A percentile compares a stretch with the other conserved stretches of the same genome.
Evolutionary conservation across 1,140 invertebrate species (phyloP).

Genomic region (Drosophila parabipectinata): DNA sequence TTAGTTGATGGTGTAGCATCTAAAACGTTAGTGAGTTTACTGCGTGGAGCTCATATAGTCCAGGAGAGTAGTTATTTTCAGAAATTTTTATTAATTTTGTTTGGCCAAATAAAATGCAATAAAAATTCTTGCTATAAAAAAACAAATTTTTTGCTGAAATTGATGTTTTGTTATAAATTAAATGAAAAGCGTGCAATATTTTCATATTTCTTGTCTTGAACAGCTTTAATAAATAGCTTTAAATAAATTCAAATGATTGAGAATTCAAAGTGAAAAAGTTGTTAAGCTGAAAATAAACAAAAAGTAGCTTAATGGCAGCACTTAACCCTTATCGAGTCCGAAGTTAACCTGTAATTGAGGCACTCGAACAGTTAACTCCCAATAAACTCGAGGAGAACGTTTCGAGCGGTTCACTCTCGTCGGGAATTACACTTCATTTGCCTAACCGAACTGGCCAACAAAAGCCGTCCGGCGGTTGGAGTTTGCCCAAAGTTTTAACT

Average conservation of each 20-base stretch:
- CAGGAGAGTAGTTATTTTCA: background rate
- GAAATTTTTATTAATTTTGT: background rate
- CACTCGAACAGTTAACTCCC: constrained; percentile 48
- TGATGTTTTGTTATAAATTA: too few relatives aligned
- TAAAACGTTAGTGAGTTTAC: background rate
- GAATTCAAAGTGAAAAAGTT: constrained; percentile 3
- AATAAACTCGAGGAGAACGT: constrained; percentile 37
- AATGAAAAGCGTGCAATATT: too few relatives aligned
- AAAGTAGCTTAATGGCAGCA: constrained; percentile 14
- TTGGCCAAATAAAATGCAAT: background rate
- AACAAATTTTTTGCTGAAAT: too few relatives aligned
- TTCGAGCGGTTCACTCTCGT: constrained; percentile 19
- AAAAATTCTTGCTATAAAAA: background rate
- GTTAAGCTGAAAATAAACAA: constrained; percentile 25
- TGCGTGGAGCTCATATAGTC: background rate
- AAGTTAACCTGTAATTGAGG: constrained; percentile 47
- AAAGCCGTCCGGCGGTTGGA: constrained; percentile 20
- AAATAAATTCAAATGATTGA: background rate
- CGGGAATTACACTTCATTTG: constrained; percentile 66
- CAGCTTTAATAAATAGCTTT: too few relatives aligned
- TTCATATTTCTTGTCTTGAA: too few relatives aligned
- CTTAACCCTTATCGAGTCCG: constrained; percentile 43
- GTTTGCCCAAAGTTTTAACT: constrained; percentile 77
- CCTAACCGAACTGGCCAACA: constrained; percentile 55
- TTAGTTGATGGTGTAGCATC: background rate